Conservation (phyloP, 2,888 invertebrate species). For the Mimachlamys varia region DNA sequence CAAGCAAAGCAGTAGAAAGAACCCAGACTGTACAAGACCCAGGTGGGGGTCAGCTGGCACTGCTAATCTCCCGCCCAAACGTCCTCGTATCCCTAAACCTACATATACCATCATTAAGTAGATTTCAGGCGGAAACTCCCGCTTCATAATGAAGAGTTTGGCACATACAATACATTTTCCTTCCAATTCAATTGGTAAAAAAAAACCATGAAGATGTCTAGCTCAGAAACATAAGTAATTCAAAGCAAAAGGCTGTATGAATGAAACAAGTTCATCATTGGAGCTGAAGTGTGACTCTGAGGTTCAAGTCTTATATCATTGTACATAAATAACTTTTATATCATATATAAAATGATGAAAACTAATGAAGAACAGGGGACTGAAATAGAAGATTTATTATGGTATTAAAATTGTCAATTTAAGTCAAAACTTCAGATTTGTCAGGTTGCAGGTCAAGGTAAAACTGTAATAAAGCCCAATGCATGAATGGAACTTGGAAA, state of each 20-base stretch:
- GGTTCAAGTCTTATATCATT: neutral
- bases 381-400: neutral
- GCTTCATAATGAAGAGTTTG: neutral
- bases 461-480: neutral
- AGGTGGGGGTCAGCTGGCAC: slow-evolving; percentile 14
- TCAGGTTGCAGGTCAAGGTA: neutral
- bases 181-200: neutral
- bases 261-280: neutral
- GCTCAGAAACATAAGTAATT: neutral
- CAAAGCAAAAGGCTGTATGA: neutral
- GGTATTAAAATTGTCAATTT: neutral
- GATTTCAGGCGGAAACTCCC: neutral
- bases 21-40: neutral
- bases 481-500: no score
- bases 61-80: neutral
- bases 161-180: neutral
- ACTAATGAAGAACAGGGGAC: neutral
- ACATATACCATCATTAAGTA: slow-evolving; percentile 5
- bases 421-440: neutral
- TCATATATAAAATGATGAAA: neutral
- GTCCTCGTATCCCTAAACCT: neutral
- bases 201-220: neutral
- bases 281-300: slow-evolving; percentile 9
- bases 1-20: neutral
- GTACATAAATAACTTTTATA: neutral